Conservation (phyloP, 1,140 invertebrate genomes). For the Phocides pigmalion region DNA sequence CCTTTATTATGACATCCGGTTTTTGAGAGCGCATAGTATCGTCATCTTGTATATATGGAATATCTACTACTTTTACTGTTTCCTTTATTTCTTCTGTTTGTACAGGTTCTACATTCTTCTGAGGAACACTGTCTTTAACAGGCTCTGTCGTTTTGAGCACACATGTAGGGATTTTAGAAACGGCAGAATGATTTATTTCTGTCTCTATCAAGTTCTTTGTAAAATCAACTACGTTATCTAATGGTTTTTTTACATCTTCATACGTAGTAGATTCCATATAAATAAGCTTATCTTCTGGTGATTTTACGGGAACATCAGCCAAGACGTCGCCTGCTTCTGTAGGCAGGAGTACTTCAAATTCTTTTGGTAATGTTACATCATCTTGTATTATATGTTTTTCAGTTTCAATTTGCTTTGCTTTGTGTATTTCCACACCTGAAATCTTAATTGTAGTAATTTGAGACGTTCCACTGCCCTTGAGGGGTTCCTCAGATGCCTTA, state of each 20-base stretch:
- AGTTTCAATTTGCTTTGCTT: too few relatives aligned
- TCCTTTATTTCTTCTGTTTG: not conserved
- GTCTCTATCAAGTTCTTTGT: not conserved
- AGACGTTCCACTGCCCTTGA: not conserved
- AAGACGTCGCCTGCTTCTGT: too few relatives aligned
- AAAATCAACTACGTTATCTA: conserved; percentile 12
- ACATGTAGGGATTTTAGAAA: not conserved
- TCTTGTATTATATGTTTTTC: too few relatives aligned
- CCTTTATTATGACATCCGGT: not conserved
- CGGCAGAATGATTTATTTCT: not conserved
- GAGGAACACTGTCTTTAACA: not conserved
- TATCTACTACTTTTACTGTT: not conserved
- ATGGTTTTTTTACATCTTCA: not conserved
- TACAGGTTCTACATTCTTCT: not conserved
- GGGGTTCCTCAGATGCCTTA: not conserved
- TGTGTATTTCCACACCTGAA: not conserved
- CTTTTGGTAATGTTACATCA: too few relatives aligned
- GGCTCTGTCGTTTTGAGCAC: not conserved
- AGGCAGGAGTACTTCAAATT: too few relatives aligned
- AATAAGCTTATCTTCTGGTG: not conserved
- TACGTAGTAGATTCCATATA: not conserved
- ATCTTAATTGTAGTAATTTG: not conserved
- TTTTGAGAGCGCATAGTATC: not conserved
- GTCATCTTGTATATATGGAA: not conserved
- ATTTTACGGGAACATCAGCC: not conserved